Percentiles rank a stretch among this genome's conserved stretches.
These are phyloP conservation scores for Drosophila seguyi DNA, from an alignment of 1,140 invertebrate genomes.

Conservation along the genomic window DNA sequence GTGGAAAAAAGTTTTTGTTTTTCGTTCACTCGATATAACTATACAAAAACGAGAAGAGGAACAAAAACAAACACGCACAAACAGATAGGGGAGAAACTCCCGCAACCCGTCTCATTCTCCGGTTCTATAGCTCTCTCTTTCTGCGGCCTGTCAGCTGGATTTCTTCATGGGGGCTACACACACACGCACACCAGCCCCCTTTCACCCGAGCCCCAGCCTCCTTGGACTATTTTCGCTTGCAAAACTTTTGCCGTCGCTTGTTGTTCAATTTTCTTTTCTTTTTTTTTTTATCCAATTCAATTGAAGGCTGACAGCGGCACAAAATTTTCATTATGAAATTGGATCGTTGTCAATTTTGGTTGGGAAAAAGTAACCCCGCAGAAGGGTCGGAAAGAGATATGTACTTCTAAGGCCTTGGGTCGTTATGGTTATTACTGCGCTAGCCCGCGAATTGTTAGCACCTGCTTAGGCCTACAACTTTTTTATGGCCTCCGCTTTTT, in stretches of 20 bases:
- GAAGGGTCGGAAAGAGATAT: background rate
- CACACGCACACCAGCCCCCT: constrained; percentile 14
- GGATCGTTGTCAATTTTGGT: constrained; percentile 75
- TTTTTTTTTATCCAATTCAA: constrained; percentile 73
- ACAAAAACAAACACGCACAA: constrained; percentile 37
- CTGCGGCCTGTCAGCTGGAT: constrained; percentile 71
- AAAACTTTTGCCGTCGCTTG: constrained; percentile 44
- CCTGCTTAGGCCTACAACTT: constrained; percentile 67
- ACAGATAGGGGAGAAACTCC: constrained; percentile 43
- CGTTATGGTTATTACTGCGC: constrained; percentile 53
- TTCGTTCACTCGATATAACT: constrained; percentile 80
- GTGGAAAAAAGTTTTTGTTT: constrained; percentile 84
- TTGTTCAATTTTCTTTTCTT: constrained; percentile 39
- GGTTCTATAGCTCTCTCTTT: constrained; percentile 2
- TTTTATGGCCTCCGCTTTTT: constrained; percentile 29
- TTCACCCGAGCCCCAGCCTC: constrained; percentile 15
- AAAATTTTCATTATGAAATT: constrained; percentile 83
- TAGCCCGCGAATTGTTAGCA: constrained; percentile 55
- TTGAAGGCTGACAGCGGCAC: constrained; percentile 78
- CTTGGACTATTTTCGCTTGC: constrained; percentile 37
- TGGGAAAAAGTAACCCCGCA: constrained; percentile 2
- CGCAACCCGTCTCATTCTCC: background rate
- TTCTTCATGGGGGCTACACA: constrained; percentile 70
- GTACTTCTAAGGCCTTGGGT: constrained; percentile 17
- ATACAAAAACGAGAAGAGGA: constrained; percentile 36